Evolutionary conservation across 2,888 invertebrate genomes (phyloP).

Genomic region (Gryllus longicercus): DNA sequence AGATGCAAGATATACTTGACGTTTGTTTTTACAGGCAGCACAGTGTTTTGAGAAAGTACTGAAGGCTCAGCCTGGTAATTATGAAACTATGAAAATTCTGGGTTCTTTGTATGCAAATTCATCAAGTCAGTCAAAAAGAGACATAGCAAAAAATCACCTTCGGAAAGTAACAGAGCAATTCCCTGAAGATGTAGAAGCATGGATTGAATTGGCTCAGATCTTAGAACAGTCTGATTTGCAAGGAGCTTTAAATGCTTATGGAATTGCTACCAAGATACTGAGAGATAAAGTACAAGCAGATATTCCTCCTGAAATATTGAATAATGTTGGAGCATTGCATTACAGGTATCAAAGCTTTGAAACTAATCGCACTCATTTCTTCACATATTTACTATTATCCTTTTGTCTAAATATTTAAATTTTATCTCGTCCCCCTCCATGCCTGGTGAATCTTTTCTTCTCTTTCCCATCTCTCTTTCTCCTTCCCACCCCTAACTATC

Average conservation of each 20-base stretch:
- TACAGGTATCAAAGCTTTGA: constrained; percentile 53
- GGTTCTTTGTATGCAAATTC: constrained; percentile 95
- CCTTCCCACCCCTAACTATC: too few species aligned
- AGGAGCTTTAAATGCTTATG: constrained; percentile 87
- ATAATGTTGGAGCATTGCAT: constrained; percentile 94
- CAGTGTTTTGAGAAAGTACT: constrained; percentile 98
- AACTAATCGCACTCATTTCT: background rate
- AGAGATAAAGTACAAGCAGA: constrained; percentile 90
- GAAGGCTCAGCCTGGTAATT: constrained; percentile 95
- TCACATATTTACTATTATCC: background rate
- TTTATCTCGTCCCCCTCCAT: background rate
- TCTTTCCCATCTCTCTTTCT: too few species aligned
- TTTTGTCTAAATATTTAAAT: background rate
- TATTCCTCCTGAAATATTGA: constrained; percentile 95
- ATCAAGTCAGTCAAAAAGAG: constrained; percentile 81
- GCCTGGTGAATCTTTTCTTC: background rate
- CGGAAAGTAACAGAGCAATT: constrained; percentile 95
- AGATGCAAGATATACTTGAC: background rate
- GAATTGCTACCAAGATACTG: constrained; percentile 86
- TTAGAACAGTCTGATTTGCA: constrained; percentile 90
- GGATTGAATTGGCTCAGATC: constrained; percentile 98
- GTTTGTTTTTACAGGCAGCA: constrained; percentile 66
- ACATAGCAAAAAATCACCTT: constrained; percentile 89
- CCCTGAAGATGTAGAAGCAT: constrained; percentile 97
- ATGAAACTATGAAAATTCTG: constrained; percentile 98